phyloP scores from a whole-genome alignment of 2,113 vertebrate genomes.

The Xenopus tropicalis region DNA sequence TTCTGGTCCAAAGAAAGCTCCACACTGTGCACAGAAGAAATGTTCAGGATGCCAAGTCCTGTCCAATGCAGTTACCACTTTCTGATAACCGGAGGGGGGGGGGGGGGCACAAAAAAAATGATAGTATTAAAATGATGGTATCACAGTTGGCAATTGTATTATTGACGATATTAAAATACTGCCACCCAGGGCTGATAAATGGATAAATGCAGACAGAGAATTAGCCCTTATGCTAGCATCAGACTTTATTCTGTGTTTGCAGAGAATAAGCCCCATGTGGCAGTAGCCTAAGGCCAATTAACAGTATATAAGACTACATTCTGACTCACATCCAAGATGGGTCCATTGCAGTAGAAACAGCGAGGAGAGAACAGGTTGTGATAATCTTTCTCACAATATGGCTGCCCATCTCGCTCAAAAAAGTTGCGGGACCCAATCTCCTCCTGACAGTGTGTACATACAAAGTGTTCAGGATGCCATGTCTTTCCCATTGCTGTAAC shows the following conservation, averaged over 20 bases:
- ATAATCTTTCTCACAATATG: conserved; percentile 96
- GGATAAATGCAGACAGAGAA: too few species aligned
- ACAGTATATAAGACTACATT: background rate
- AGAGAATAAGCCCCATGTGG: background rate
- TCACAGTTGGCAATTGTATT: too few species aligned
- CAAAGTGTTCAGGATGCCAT: conserved; percentile 98
- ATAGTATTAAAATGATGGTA: background rate
- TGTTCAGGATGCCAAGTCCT: conserved; percentile 97
- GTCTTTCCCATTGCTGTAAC: conserved; percentile 98
- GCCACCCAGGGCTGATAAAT: background rate
- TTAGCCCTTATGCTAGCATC: too few species aligned
- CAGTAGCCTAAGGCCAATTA: background rate
- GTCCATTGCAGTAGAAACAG: conserved; percentile 96
- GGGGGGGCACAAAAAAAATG: background rate
- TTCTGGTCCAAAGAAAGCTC: conserved; percentile 94
- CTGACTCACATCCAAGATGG: conserved; percentile 90
- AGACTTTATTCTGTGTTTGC: too few species aligned
- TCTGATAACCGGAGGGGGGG: conserved; percentile 63
- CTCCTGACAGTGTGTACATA: conserved; percentile 97
- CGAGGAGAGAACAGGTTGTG: conserved; percentile 95
- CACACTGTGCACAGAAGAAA: conserved; percentile 97
- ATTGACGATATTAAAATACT: too few species aligned
- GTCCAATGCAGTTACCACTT: conserved; percentile 96
- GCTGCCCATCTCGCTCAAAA: conserved; percentile 94
- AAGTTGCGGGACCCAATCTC: conserved; percentile 98